Conservation (phyloP, 2,113 vertebrate species). For the Malurus alboscapulatus region DNA sequence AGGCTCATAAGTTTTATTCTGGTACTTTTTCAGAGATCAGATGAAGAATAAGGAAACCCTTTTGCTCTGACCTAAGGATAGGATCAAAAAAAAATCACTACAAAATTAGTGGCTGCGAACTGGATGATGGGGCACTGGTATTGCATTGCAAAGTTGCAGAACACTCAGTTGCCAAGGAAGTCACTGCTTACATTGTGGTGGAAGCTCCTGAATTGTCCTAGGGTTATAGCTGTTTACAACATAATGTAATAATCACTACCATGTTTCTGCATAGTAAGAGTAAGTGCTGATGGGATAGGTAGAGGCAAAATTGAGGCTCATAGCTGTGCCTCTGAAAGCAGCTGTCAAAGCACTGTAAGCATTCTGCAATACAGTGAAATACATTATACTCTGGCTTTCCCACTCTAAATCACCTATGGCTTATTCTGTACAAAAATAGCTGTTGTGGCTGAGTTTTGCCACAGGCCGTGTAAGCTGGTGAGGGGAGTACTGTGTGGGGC, state of each 20-base stretch:
- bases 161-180: background rate
- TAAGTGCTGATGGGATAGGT: background rate
- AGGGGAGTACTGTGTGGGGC: background rate
- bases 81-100: background rate
- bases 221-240: background rate
- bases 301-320: background rate
- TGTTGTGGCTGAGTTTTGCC: conserved; percentile 8
- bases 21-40: background rate
- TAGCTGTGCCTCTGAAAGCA: background rate
- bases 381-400: background rate
- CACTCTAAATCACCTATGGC: background rate
- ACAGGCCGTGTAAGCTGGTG: background rate
- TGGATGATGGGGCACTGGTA: background rate
- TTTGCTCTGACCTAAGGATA: background rate
- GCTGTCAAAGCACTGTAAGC: conserved; percentile 22
- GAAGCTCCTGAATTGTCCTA: background rate
- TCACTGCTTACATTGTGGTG: background rate
- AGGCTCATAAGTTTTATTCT: background rate
- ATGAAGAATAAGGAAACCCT: background rate
- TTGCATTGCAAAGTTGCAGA: background rate
- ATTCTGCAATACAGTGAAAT: background rate
- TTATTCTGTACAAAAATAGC: conserved; percentile 19
- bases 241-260: conserved; percentile 4
- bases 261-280: background rate
- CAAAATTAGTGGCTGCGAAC: background rate